phyloP scores from a whole-genome alignment of 2,888 invertebrate species.

The Lycia hirtaria region DNA sequence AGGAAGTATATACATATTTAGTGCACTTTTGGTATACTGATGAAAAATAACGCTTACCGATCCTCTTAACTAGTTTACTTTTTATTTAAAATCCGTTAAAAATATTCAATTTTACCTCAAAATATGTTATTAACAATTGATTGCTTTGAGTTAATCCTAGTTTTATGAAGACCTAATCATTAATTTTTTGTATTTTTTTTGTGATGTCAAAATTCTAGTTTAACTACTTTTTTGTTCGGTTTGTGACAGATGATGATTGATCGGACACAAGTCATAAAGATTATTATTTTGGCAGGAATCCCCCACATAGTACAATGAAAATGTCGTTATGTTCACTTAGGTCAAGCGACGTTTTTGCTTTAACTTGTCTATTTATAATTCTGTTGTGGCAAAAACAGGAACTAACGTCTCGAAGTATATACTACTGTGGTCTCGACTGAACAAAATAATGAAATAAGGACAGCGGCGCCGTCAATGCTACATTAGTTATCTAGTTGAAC shows the following conservation, averaged over 20 bases:
- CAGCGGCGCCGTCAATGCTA: too few relatives aligned
- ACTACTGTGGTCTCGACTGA: too few relatives aligned
- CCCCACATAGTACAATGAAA: slow-evolving; percentile 12
- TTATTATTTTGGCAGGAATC: slow-evolving; percentile 20
- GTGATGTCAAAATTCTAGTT: neutral
- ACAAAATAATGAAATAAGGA: too few relatives aligned
- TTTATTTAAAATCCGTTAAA: neutral
- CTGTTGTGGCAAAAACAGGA: neutral
- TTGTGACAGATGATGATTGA: slow-evolving; percentile 23
- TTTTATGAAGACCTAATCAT: neutral
- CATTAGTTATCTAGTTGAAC: too few relatives aligned
- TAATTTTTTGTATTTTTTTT: slow-evolving; percentile 2
- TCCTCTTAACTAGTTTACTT: neutral
- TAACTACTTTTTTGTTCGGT: neutral
- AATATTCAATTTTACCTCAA: neutral
- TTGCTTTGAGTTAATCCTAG: slow-evolving; percentile 3
- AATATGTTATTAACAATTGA: neutral
- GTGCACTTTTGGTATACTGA: too few relatives aligned
- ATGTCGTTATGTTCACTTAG: slow-evolving; percentile 13
- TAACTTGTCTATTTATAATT: neutral
- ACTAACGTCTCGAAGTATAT: too few relatives aligned
- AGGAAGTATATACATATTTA: too few relatives aligned
- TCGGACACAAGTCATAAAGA: slow-evolving; percentile 19
- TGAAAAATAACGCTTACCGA: too few relatives aligned
- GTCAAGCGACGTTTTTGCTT: slow-evolving; percentile 6